Evolutionary conservation across 2,113 vertebrate genomes (phyloP).

Genomic region (Himantopus leucocephalus): DNA sequence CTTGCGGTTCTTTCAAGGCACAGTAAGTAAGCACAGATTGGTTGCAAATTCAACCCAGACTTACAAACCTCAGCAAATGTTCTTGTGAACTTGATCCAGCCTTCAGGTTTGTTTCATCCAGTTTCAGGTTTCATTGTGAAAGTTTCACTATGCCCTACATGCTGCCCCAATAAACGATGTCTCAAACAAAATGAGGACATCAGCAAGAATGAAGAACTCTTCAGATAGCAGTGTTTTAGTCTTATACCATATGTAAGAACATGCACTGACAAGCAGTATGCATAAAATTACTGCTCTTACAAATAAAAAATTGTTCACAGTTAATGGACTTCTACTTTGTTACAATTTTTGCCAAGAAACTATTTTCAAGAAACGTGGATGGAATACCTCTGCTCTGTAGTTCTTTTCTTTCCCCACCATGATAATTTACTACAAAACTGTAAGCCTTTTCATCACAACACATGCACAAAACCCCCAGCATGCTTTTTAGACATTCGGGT

Average conservation of each 20-base stretch:
- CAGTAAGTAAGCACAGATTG: slow-evolving; percentile 40
- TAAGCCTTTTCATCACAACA: not conserved
- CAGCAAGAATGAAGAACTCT: slow-evolving; percentile 12
- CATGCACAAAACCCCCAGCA: not conserved
- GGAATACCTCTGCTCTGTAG: not conserved
- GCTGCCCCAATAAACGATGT: slow-evolving; percentile 13
- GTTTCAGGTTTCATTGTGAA: slow-evolving; percentile 45
- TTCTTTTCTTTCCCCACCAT: not conserved
- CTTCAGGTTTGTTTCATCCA: slow-evolving; percentile 58
- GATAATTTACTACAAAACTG: not conserved
- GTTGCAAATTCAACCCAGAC: slow-evolving; percentile 59
- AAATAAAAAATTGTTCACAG: not conserved
- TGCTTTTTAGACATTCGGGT: not conserved
- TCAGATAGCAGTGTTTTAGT: not conserved
- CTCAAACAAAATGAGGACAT: slow-evolving; percentile 36
- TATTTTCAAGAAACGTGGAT: not conserved
- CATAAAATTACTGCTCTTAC: not conserved
- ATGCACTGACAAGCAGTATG: not conserved
- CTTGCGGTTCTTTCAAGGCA: not conserved
- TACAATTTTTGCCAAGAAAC: not conserved
- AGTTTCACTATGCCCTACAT: not conserved
- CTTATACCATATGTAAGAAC: slow-evolving; percentile 43
- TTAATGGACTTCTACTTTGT: not conserved
- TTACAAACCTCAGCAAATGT: slow-evolving; percentile 41
- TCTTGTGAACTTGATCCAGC: slow-evolving; percentile 52